Conservation (phyloP, 2,888 invertebrate genomes). For the Ctena decussata region DNA sequence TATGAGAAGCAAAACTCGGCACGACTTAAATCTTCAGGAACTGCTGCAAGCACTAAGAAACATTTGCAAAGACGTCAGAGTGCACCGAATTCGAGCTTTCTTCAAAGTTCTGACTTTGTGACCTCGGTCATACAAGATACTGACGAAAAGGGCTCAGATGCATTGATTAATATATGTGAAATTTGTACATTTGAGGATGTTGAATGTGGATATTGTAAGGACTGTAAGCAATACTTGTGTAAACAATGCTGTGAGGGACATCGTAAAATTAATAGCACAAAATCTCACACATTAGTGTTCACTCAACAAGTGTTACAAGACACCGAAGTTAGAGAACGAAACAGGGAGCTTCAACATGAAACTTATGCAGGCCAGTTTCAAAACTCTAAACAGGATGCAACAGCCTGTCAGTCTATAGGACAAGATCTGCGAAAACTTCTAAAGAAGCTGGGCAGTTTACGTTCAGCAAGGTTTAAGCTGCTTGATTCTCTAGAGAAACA, state of each 20-base stretch:
- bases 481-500: background rate
- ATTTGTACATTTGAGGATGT: background rate
- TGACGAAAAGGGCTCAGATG: background rate
- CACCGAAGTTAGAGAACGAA: no score
- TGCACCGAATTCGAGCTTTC: background rate
- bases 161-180: background rate
- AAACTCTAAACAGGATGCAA: no score
- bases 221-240: background rate
- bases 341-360: no score
- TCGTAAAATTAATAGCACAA: background rate
- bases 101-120: background rate
- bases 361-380: no score
- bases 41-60: background rate
- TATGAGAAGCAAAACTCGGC: background rate
- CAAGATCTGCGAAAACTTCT: background rate
- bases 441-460: background rate
- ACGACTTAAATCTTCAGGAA: background rate
- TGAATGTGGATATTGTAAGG: background rate
- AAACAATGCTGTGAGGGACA: background rate
- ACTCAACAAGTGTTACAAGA: no score
- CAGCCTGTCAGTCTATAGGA: background rate
- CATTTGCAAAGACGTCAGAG: background rate
- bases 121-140: background rate
- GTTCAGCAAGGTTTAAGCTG: background rate
- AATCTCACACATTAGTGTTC: background rate